Percentiles rank a stretch among this genome's conserved stretches.
Conservation (phyloP, 1,140 invertebrate genomes). For the Samia ricini region DNA sequence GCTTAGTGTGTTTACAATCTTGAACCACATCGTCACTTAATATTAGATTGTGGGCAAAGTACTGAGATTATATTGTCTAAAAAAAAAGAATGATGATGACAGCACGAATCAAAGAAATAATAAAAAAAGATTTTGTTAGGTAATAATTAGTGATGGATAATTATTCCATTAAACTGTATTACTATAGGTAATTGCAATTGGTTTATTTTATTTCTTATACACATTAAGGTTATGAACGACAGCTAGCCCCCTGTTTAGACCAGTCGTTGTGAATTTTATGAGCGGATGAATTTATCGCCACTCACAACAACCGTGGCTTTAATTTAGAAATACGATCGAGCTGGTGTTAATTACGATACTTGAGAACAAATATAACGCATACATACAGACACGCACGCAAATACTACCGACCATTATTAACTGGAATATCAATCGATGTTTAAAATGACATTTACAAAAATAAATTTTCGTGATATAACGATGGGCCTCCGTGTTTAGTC, state of each 20-base stretch:
- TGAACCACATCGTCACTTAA: too few species aligned
- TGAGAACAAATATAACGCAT: conserved; percentile 18
- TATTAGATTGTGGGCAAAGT: too few species aligned
- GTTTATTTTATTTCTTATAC: conserved; percentile 44
- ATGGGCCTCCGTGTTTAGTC: background rate
- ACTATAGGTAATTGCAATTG: conserved; percentile 20
- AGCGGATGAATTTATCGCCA: conserved; percentile 63
- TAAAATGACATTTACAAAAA: background rate
- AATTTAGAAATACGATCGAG: conserved; percentile 62
- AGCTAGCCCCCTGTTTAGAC: conserved; percentile 67
- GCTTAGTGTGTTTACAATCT: too few species aligned
- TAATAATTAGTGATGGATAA: background rate
- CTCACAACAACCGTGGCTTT: conserved; percentile 49
- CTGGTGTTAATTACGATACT: conserved; percentile 64
- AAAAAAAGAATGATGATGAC: too few species aligned
- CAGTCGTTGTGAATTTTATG: conserved; percentile 66
- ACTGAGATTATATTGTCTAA: too few species aligned
- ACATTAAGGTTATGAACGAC: conserved; percentile 56
- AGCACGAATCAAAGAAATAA: too few species aligned
- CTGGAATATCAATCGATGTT: background rate
- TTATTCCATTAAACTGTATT: background rate
- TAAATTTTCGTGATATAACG: background rate
- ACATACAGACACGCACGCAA: background rate
- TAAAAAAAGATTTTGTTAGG: background rate
- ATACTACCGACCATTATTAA: background rate